Evolutionary conservation across 2,113 vertebrate species (phyloP).

Genomic region (Crotophaga sulcirostris): DNA sequence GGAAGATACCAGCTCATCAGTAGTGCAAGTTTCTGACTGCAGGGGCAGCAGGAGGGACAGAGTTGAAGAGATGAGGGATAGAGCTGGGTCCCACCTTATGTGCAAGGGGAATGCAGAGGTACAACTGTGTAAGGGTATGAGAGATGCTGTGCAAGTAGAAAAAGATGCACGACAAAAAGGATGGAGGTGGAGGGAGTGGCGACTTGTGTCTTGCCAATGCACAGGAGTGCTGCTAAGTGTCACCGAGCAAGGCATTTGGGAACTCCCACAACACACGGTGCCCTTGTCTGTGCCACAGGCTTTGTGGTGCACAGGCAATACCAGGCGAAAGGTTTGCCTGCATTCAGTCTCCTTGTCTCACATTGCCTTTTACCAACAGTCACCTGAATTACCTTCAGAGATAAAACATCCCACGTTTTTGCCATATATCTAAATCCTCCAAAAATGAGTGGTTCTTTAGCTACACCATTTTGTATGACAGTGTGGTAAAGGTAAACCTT

Average conservation of each 20-base stretch:
- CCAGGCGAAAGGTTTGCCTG: not conserved
- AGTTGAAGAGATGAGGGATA: not conserved
- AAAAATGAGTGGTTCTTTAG: not conserved
- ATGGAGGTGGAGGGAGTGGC: not conserved
- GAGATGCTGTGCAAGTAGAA: not conserved
- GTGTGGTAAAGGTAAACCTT: not conserved
- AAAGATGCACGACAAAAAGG: accelerated
- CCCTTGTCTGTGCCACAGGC: not conserved
- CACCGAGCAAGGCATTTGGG: not conserved
- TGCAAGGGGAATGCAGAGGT: not conserved
- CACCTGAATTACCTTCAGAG: not conserved
- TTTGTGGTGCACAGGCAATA: not conserved
- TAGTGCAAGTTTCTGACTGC: not conserved
- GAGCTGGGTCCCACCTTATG: not conserved
- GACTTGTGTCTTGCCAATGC: not conserved
- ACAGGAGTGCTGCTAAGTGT: not conserved
- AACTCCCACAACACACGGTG: accelerated
- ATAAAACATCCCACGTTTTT: not conserved
- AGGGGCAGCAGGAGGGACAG: not conserved
- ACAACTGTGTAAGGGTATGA: not conserved
- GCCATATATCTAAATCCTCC: not conserved
- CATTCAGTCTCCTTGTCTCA: not conserved
- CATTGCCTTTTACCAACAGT: accelerated
- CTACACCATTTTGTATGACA: not conserved
- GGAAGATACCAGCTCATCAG: not conserved